Evolutionary conservation across 2,113 vertebrate species (phyloP).

Genomic region (Hippopotamus amphibius): DNA sequence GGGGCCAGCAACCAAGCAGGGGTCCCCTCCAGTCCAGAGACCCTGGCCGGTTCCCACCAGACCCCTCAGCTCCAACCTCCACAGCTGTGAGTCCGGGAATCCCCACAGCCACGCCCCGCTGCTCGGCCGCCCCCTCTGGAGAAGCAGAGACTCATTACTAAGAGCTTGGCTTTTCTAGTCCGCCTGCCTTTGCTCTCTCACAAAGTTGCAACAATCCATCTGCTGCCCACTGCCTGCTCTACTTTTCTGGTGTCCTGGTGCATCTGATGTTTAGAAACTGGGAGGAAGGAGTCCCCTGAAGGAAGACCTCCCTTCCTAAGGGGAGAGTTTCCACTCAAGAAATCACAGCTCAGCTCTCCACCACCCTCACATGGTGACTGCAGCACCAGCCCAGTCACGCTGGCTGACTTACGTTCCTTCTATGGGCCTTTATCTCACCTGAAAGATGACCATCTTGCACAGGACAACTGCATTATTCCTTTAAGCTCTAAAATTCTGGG

Average conservation of each 20-base stretch:
- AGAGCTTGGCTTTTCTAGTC: neutral
- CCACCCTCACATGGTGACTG: neutral
- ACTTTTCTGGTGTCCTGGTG: neutral
- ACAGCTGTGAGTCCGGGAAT: neutral
- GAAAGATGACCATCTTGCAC: neutral
- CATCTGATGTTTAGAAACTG: neutral
- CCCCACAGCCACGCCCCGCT: neutral
- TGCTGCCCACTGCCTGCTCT: neutral
- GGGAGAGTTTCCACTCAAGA: neutral
- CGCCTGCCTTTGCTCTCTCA: neutral
- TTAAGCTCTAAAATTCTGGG: constrained; percentile 27
- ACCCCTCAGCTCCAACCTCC: neutral
- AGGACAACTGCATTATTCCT: neutral
- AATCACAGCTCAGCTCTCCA: neutral
- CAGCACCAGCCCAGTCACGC: accelerated
- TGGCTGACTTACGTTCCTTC: neutral
- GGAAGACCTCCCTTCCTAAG: neutral
- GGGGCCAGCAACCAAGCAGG: neutral
- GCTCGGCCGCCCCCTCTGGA: neutral
- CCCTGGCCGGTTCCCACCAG: neutral
- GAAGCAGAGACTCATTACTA: neutral
- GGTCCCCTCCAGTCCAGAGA: neutral
- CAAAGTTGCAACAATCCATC: neutral
- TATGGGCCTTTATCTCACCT: neutral
- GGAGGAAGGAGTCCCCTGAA: neutral